Evolutionary conservation across 2,888 invertebrate genomes (phyloP), one percentile per base, ranked within the genome.

Genomic region (Eurois occulta): DNA sequence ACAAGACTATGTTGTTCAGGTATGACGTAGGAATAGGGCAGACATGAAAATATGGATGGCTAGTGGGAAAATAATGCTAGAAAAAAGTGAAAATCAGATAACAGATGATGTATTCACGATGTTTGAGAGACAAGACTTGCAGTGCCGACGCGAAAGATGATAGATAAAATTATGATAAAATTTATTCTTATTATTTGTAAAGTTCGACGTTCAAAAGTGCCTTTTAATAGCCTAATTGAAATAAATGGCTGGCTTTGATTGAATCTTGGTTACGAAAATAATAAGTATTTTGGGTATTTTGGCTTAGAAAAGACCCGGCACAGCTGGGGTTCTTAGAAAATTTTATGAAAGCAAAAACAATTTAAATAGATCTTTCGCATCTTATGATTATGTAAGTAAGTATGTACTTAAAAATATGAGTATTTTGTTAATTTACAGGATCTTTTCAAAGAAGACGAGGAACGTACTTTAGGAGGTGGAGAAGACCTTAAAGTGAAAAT

Each of bases 401-500:
- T 58, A 16, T 16, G 55, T 41, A 8, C 38, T 8, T 52, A 52
- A 58, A 58, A 16, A 16, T 58, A 28, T 58, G 58, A 16, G 78
- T 84, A 72, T 92, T 91, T 21, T 52, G 4, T 73, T 75, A 18
- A 6, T 58, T 21, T 1, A 41, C 90, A 97, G 97, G 97, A 97
- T 88, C 91, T 97, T n/a, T 97, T 95, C 82, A 94, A 95, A 21
- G 94, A 96, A 71, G 95, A 95, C 85, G 73, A 88, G 72, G 77
- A 88, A 75, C 88, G 90, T 10, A 69, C 72, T 24, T 89, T 94
- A 82, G 86, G 86, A 75, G 90, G 93, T 0, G 90, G 91, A 70
- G 93, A 94, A 62, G 91, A 93, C n/a, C 95, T 97, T 68, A 93
- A 94, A 83, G 95, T 97, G 3, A 93, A 97, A 84, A 95, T 97